These are phyloP conservation scores for Ips nitidus DNA, from an alignment of 1,140 invertebrate genomes.

Conservation along the genomic window DNA sequence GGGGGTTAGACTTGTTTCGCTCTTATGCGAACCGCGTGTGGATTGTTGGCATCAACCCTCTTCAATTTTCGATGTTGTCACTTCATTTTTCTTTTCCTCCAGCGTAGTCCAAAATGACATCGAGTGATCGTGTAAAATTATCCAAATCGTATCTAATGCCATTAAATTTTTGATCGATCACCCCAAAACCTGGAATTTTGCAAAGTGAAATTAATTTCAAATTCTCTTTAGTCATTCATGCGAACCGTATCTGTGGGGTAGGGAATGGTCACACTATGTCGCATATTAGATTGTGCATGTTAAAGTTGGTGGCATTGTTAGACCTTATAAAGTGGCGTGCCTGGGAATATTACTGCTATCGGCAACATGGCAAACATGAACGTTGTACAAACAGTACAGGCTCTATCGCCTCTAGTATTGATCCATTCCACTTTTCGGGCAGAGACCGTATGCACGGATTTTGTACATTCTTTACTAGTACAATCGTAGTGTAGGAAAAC, in stretches of 20 bases:
- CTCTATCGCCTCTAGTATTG: slow-evolving; percentile 37
- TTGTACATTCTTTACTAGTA: no score
- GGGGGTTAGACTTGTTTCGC: slow-evolving; percentile 18
- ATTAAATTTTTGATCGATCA: no score
- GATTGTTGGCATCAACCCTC: slow-evolving; percentile 34
- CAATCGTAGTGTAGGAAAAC: no score
- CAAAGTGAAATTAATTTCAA: neutral
- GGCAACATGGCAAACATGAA: slow-evolving; percentile 36
- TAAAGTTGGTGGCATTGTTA: slow-evolving; percentile 7
- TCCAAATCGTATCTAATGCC: no score
- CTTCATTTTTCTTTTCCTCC: neutral
- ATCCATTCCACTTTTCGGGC: slow-evolving; percentile 30
- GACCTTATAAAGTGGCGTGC: slow-evolving; percentile 11
- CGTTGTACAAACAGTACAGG: slow-evolving; percentile 37
- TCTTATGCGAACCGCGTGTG: slow-evolving; percentile 32
- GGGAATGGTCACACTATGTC: slow-evolving; percentile 5
- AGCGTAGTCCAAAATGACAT: neutral
- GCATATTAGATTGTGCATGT: slow-evolving; percentile 14
- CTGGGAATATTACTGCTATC: slow-evolving; percentile 26
- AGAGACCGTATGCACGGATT: slow-evolving; percentile 28
- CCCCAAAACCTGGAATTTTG: no score
- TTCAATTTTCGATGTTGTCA: slow-evolving; percentile 28
- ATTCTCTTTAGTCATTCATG: neutral
- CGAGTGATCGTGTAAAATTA: no score
- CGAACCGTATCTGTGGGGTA: neutral